Percentiles rank a stretch among this genome's conserved stretches.
Conservation (phyloP, 1,140 invertebrate species). For the Scylla paramamosain region DNA sequence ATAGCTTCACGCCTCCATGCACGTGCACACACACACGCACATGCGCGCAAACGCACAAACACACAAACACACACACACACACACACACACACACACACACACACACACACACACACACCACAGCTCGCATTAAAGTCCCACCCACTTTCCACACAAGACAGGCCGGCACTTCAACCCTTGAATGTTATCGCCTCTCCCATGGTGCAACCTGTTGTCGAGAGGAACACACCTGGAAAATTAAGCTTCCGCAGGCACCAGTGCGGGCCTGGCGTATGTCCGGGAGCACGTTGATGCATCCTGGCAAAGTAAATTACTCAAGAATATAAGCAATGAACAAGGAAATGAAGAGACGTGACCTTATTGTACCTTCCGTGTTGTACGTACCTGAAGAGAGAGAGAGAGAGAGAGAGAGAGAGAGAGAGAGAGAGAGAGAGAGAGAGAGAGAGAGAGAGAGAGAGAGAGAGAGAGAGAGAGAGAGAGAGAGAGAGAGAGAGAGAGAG, state of each 20-base stretch:
- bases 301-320: too few species aligned
- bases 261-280: too few species aligned
- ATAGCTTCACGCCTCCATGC: not conserved
- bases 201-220: not conserved
- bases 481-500: conserved; percentile 20
- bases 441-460: conserved; percentile 20
- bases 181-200: not conserved
- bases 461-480: conserved; percentile 18
- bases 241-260: too few species aligned
- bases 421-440: conserved; percentile 20
- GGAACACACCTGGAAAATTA: too few species aligned
- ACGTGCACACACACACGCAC: not conserved
- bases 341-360: too few species aligned
- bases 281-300: too few species aligned
- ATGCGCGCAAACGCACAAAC: not conserved
- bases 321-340: too few species aligned
- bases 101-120: too few species aligned
- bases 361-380: too few species aligned
- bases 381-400: too few species aligned
- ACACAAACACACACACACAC: not conserved
- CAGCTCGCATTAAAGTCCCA: too few species aligned
- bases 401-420: not conserved
- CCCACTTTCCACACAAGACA: not conserved
- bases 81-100: too few species aligned
- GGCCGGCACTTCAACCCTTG: not conserved